Conservation (phyloP, 2,888 invertebrate species). For the Agriotes lineatus region DNA sequence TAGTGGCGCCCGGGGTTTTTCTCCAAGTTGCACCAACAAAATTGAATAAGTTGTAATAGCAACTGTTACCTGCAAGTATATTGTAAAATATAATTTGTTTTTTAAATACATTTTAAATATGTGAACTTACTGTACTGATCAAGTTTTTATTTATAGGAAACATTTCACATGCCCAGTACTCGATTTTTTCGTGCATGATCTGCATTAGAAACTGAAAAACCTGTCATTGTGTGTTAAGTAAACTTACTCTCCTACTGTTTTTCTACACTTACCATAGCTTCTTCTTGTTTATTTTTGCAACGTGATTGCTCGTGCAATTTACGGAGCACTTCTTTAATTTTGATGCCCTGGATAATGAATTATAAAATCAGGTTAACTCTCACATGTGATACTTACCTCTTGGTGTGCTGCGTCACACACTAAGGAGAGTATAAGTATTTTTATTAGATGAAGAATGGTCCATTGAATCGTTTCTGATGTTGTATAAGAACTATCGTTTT, state of each 20-base stretch:
- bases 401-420: neutral
- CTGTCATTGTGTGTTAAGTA: neutral
- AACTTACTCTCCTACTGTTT: neutral
- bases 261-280: neutral
- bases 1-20: too few relatives aligned
- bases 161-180: conserved; percentile 6
- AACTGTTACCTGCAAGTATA: neutral
- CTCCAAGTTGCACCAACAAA: neutral
- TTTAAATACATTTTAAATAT: too few relatives aligned
- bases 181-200: conserved; percentile 4
- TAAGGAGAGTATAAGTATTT: neutral
- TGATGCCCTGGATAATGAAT: neutral
- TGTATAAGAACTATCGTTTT: neutral
- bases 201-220: neutral
- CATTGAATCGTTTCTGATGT: neutral
- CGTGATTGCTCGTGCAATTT: neutral
- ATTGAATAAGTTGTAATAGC: neutral
- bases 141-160: conserved; percentile 9
- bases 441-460: neutral
- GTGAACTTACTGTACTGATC: neutral
- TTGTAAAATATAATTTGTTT: neutral
- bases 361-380: neutral
- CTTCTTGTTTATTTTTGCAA: neutral
- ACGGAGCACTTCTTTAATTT: neutral
- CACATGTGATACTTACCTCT: conserved; percentile 2